Percentiles rank a stretch among this genome's conserved stretches.
Evolutionary conservation across 2,888 invertebrate species (phyloP).

Genomic region (Nipponacmea schrenckii): DNA sequence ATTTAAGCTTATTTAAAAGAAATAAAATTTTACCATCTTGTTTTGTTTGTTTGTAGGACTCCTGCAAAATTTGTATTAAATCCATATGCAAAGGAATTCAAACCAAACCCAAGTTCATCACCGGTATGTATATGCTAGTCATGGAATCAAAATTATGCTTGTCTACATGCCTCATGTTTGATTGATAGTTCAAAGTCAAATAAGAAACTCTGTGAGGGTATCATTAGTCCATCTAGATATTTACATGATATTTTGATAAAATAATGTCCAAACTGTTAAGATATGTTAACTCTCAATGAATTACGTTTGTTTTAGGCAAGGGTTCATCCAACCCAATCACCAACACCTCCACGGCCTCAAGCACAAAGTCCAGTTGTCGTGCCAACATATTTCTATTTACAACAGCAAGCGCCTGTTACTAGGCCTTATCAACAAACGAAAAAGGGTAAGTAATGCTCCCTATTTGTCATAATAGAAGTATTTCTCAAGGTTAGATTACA

Average conservation of each 20-base stretch:
- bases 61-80: not conserved
- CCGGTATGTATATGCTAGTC: not conserved
- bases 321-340: conserved; percentile 34
- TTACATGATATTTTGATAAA: too few relatives aligned
- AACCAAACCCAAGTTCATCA: conserved; percentile 70
- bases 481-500: too few relatives aligned
- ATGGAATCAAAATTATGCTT: not conserved
- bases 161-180: too few relatives aligned
- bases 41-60: conserved; percentile 23
- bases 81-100: conserved; percentile 87
- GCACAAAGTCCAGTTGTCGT: conserved; percentile 48
- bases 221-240: too few relatives aligned
- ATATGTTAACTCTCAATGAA: too few relatives aligned
- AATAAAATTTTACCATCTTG: too few relatives aligned
- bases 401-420: conserved; percentile 26
- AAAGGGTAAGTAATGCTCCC: conserved; percentile 27
- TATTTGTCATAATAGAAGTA: too few relatives aligned
- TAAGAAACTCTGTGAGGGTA: too few relatives aligned
- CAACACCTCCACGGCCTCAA: conserved; percentile 50
- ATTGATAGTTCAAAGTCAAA: too few relatives aligned
- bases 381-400: conserved; percentile 11
- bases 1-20: too few relatives aligned
- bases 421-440: conserved; percentile 28
- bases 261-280: too few relatives aligned
- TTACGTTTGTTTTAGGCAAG: conserved; percentile 11